Evolutionary conservation across 2,797 vertebrate species (phyloP), one percentile per base, ranked within the genome.

Genomic region (Aphelocoma californica): DNA sequence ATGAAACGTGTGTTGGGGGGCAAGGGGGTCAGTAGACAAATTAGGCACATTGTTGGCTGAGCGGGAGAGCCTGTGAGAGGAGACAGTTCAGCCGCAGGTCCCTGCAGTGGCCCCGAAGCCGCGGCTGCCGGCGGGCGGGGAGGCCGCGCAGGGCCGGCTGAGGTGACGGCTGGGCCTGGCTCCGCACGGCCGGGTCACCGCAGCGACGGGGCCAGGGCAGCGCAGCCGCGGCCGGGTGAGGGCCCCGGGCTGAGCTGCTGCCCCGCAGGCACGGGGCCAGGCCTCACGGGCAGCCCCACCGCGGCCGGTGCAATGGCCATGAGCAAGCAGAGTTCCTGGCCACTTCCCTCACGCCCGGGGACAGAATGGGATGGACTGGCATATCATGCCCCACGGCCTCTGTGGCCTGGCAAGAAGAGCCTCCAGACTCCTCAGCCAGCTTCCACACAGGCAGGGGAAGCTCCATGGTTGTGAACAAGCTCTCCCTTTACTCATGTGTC

Each of bases 11-110:
- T 67, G 61, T 80, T 11, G 14, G 44, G 38, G 47, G 40, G 5
- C 16, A 34, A 26, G 19, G 24, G 77, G 6, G 12, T 28, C 84
- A 86, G 86, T 6, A 96, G 93, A 75, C 72, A 77, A 84, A 94
- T 95, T 73, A 94, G 90, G 94, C 89, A 79, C 79, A 23, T 81
- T 86, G 90, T 25, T 82, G 91, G 70, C 95, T 88, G 87, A 86
- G 48, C 50, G 47, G 79, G 74, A 44, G 74, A 94, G 78, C 64
- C 86, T 26, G 20, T 61, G 74, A 83, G 79, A 85, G n/a, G 48
- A 51, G 91, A 18, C 8, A 34, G 62, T 34, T 50, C 0, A 28
- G 69, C 64, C 50, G 86, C 81, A 79, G 81, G 79, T 92, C 81
- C 81, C 34, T 18, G 78, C 90, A 34, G 54, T 4, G 14, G 21